These are phyloP conservation scores for Microtus californicus DNA, from an alignment of 2,797 vertebrate genomes.

Conservation along the genomic window DNA sequence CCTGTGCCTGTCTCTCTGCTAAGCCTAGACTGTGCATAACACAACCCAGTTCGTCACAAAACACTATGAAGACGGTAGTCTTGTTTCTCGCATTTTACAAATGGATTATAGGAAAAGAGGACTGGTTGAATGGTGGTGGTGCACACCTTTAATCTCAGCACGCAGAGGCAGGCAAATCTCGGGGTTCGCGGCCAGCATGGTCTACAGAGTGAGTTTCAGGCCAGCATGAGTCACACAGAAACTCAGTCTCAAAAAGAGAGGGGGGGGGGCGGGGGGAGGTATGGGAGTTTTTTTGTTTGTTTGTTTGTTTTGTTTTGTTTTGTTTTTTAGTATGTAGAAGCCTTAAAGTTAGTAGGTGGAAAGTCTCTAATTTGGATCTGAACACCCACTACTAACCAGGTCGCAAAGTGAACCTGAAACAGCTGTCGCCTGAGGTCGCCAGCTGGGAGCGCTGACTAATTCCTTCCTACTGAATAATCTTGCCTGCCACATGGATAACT, in stretches of 20 bases:
- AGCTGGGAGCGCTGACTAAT: not conserved
- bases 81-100: conserved; percentile 18
- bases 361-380: not conserved
- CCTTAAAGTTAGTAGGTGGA: not conserved
- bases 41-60: conserved; percentile 27
- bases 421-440: not conserved
- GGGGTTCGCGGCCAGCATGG: not conserved
- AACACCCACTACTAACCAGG: not conserved
- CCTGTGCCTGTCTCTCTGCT: not conserved
- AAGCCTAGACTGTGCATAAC: not conserved
- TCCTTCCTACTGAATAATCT: not conserved
- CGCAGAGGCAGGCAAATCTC: not conserved
- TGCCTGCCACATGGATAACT: not conserved
- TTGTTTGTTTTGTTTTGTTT: not conserved
- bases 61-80: not conserved
- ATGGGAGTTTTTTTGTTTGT: not conserved
- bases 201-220: not conserved
- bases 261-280: no score
- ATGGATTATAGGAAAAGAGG: not conserved
- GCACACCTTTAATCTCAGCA: not conserved
- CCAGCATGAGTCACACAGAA: not conserved
- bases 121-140: not conserved
- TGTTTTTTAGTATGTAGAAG: not conserved
- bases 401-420: not conserved
- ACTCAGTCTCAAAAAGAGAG: not conserved